Evolutionary conservation across 1,140 invertebrate species (phyloP).

Genomic region (Drosophila persimilis): DNA sequence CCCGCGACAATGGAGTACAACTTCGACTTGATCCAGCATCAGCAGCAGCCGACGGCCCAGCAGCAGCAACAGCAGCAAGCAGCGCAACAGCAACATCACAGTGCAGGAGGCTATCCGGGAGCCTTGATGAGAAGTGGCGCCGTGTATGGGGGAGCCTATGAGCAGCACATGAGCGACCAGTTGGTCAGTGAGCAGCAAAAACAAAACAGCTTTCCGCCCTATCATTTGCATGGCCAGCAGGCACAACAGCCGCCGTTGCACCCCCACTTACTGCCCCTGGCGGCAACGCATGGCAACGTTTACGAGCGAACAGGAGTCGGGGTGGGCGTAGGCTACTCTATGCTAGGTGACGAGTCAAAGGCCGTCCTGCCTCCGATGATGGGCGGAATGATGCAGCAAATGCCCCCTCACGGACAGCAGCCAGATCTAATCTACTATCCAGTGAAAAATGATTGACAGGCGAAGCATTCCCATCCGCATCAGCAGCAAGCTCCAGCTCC

Average conservation of each 20-base stretch:
- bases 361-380: constrained; percentile 75
- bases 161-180: constrained; percentile 65
- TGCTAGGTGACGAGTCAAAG: constrained; percentile 72
- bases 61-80: constrained; percentile 56
- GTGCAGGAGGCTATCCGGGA: constrained; percentile 47
- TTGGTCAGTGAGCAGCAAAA: constrained; percentile 77
- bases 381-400: constrained; percentile 76
- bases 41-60: constrained; percentile 45
- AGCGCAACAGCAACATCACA: constrained; percentile 65
- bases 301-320: constrained; percentile 62
- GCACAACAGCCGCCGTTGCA: constrained; percentile 53
- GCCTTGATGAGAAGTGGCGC: constrained; percentile 60
- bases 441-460: constrained; percentile 82
- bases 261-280: constrained; percentile 66
- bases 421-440: constrained; percentile 79
- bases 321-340: constrained; percentile 70
- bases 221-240: constrained; percentile 65
- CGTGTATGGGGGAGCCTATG: constrained; percentile 70
- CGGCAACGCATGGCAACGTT: constrained; percentile 61
- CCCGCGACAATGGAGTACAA: constrained; percentile 79
- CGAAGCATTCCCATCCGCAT: constrained; percentile 58
- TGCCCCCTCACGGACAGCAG: constrained; percentile 72
- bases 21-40: constrained; percentile 73
- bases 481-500: constrained; percentile 24
- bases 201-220: constrained; percentile 79